Evolutionary conservation across 2,888 invertebrate genomes (phyloP), one percentile per base, ranked within the genome.

Genomic region (Salpingus planirostris): DNA sequence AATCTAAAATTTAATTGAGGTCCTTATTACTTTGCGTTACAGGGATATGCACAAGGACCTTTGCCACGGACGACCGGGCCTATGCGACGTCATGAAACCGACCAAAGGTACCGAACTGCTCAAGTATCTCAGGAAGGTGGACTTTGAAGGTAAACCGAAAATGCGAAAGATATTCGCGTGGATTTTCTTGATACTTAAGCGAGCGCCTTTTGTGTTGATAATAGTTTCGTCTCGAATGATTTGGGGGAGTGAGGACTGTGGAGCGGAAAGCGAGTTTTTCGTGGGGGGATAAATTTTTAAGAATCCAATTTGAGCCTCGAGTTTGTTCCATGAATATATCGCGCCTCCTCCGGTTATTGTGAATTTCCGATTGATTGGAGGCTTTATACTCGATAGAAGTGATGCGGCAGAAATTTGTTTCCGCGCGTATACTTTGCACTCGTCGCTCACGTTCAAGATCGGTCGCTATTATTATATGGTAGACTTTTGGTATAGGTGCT

Each of bases 61-160:
- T 14, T 95, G 93, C 56, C 74, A 75, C 1, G 81, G 81, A 0
- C 68, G 71, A 13, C 66, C 74, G 1, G 89, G 90, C 0, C 68
- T 93, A 2, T 95, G 93, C 59, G 80, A 85, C 21, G 78, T 80
- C 11, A 93, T 95, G 92, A 76, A 80, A 46, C 91, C 92, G 0
- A 86, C 87, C 10, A 87, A 89, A 57, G 93, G 93, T 1, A 79
- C 83, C 0, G 80, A 85, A 40, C 73, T 95, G 28, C 73, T 91
- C 15, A 75, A 82, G 44, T 91, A 86, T 59, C 71, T 95, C 21
- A 73, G 86, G 29, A 84, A 81, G 58, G 92, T 93, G 13, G 73
- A 82, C 55, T 95, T 95, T 57, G 76, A 78, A 65, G 93, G 93
- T 92, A 66, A 72, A 70, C 11, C 6, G 23, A 7, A 18, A 18